Percentiles rank a stretch among this genome's conserved stretches.
Conservation (phyloP, 1,140 invertebrate species). For the Ericerus pela region DNA sequence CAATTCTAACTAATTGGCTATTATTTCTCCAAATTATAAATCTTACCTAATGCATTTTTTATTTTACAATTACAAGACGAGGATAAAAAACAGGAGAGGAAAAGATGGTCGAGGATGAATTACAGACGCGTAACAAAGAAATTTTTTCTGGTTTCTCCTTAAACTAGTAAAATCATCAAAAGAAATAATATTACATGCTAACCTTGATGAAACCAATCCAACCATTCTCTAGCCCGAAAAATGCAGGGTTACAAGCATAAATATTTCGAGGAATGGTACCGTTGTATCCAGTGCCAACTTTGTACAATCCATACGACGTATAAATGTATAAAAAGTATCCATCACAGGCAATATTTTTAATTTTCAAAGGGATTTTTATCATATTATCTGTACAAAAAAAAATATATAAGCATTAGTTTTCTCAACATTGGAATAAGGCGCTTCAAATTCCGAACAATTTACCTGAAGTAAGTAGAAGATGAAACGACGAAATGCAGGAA, state of each 20-base stretch:
- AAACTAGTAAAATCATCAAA: too few species aligned
- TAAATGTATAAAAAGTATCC: conserved; percentile 76
- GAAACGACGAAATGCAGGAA: conserved; percentile 33
- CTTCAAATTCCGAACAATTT: conserved; percentile 13
- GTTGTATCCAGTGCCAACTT: conserved; percentile 84
- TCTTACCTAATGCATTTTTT: too few species aligned
- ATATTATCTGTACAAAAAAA: not conserved
- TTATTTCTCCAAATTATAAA: too few species aligned
- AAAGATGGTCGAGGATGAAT: too few species aligned
- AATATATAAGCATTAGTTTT: conserved; percentile 46
- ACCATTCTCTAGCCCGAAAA: not conserved
- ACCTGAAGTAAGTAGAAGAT: not conserved
- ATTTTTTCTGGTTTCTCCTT: too few species aligned
- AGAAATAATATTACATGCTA: not conserved
- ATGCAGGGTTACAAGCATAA: conserved; percentile 36
- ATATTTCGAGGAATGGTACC: conserved; percentile 76
- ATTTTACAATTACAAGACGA: too few species aligned
- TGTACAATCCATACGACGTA: conserved; percentile 60
- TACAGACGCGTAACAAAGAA: too few species aligned
- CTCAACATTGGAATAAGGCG: conserved; percentile 23
- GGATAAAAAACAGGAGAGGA: too few species aligned
- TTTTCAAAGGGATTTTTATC: not conserved
- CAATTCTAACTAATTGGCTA: too few species aligned
- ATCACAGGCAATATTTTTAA: conserved; percentile 59
- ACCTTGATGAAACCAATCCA: not conserved